These are phyloP conservation scores for Ichneumon xanthorius DNA, from an alignment of 2,888 invertebrate genomes.

Conservation along the genomic window DNA sequence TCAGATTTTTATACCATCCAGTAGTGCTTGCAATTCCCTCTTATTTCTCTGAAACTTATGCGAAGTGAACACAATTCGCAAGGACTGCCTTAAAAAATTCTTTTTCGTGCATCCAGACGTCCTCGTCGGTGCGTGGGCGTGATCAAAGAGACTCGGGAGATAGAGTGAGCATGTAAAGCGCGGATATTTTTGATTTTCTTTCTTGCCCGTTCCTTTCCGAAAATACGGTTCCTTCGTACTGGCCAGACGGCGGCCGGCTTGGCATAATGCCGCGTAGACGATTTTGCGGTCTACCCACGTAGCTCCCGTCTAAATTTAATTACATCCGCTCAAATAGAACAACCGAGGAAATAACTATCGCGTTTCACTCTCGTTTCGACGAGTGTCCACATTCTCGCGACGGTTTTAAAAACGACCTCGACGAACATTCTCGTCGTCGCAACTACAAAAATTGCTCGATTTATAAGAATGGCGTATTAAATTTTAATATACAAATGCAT, in stretches of 20 bases:
- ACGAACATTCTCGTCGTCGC: neutral
- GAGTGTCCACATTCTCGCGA: neutral
- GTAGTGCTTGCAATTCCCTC: no score
- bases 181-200: constrained; percentile 35
- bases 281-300: constrained; percentile 29
- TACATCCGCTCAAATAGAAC: constrained; percentile 22
- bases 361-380: neutral
- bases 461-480: no score
- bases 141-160: constrained; percentile 39
- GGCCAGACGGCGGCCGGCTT: constrained; percentile 1
- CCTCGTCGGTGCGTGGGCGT: neutral
- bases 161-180: neutral
- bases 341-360: constrained; percentile 6
- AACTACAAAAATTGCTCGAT: neutral
- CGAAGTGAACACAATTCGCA: no score
- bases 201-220: constrained; percentile 17
- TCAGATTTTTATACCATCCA: no score
- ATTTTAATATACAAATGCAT: no score
- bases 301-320: constrained; percentile 25
- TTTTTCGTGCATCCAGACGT: neutral
- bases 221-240: constrained; percentile 7
- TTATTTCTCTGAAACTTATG: no score
- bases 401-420: neutral
- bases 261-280: constrained; percentile 33
- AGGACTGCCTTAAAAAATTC: neutral